Evolutionary conservation across 1,140 invertebrate genomes (phyloP).

Genomic region (Limonius californicus): DNA sequence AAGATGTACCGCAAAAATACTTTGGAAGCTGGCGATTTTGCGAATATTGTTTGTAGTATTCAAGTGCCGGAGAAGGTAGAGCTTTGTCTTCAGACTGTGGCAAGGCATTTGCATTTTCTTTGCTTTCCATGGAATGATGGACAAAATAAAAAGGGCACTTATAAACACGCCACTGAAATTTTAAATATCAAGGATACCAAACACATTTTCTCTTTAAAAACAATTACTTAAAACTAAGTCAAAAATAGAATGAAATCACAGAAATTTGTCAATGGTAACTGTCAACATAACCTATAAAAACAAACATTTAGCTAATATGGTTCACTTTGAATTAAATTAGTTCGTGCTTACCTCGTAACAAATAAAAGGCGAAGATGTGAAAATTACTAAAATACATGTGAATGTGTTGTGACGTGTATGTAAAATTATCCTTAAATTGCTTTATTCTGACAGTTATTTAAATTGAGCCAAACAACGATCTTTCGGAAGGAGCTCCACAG

Average conservation of each 20-base stretch:
- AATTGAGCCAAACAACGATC: too few relatives aligned
- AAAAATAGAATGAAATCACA: neutral
- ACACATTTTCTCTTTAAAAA: conserved; percentile 21
- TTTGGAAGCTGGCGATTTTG: conserved; percentile 38
- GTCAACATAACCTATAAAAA: too few relatives aligned
- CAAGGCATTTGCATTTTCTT: neutral
- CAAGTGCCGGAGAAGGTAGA: conserved; percentile 34
- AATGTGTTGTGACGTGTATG: too few relatives aligned
- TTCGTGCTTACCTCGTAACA: too few relatives aligned
- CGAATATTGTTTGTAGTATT: conserved; percentile 43
- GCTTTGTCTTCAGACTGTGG: neutral
- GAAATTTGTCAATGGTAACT: too few relatives aligned
- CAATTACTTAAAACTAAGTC: neutral
- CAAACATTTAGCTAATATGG: neutral
- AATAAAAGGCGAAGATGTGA: too few relatives aligned
- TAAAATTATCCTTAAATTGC: too few relatives aligned
- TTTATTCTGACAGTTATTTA: too few relatives aligned
- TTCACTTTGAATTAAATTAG: too few relatives aligned
- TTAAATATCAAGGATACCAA: conserved; percentile 11
- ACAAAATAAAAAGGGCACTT: neutral
- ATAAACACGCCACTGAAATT: conserved; percentile 2
- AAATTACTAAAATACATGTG: too few relatives aligned
- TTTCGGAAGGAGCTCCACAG: too few relatives aligned
- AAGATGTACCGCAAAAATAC: conserved; percentile 38
- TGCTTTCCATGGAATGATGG: neutral